A percentile compares a stretch with the other conserved stretches of the same genome.
Conservation (phyloP, 1,140 invertebrate genomes). For the Bathynomus jamesi region DNA sequence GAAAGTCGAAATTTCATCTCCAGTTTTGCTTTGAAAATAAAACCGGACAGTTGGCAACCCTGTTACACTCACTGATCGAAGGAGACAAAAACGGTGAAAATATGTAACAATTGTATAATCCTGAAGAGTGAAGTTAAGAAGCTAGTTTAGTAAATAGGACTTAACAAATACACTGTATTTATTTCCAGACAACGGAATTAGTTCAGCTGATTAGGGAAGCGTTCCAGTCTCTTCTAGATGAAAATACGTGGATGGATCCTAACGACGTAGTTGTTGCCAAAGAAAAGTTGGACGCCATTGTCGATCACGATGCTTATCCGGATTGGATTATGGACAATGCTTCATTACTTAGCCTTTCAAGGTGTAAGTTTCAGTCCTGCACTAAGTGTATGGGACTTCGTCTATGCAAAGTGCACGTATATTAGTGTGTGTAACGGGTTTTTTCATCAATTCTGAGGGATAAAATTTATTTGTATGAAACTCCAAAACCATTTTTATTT, state of each 20-base stretch:
- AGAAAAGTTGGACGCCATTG: constrained; percentile 64
- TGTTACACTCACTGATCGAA: too few species aligned
- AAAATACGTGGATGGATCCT: constrained; percentile 47
- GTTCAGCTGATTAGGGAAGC: constrained; percentile 32
- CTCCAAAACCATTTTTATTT: too few species aligned
- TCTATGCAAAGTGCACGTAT: too few species aligned
- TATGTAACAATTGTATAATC: not conserved
- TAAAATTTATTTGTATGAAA: too few species aligned
- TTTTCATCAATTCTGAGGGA: too few species aligned
- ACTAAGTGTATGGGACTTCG: too few species aligned
- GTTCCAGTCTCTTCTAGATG: constrained; percentile 33
- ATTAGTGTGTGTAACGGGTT: too few species aligned
- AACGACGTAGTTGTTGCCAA: constrained; percentile 63
- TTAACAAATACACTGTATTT: constrained; percentile 16
- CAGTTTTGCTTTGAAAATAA: too few species aligned
- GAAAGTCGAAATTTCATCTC: too few species aligned
- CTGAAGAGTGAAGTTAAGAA: constrained; percentile 4
- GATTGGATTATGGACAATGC: constrained; percentile 66
- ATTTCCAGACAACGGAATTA: constrained; percentile 63
- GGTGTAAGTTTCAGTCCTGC: constrained; percentile 55
- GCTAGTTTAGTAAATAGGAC: not conserved
- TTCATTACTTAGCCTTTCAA: constrained; percentile 64
- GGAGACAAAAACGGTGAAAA: too few species aligned
- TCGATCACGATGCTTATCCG: constrained; percentile 70
- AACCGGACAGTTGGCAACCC: too few species aligned